Conservation (phyloP, 2,113 vertebrate genomes). For the Poeciliopsis prolifica region DNA sequence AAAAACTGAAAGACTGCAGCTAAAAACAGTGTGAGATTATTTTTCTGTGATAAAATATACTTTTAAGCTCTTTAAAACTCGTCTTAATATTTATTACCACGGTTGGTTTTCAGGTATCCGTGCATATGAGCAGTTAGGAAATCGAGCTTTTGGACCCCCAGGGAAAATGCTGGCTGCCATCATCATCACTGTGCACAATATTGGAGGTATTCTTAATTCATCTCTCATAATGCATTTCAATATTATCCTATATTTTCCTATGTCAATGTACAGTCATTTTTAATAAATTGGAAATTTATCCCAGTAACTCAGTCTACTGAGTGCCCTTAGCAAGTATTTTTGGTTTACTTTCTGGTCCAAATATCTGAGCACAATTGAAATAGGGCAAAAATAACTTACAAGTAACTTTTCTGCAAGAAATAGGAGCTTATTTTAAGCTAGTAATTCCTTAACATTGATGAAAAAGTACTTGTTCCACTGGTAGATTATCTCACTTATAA, state of each 20-base stretch:
- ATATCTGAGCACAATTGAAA: no score
- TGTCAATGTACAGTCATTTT: background rate
- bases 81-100: background rate
- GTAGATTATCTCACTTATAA: no score
- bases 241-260: background rate
- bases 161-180: slow-evolving; percentile 83
- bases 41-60: background rate
- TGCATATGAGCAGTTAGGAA: slow-evolving; percentile 88
- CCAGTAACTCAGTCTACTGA: background rate
- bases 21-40: background rate
- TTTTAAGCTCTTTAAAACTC: background rate
- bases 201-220: slow-evolving; percentile 73
- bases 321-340: no score
- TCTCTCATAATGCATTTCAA: background rate
- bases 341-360: background rate
- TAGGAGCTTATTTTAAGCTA: no score
- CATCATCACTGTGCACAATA: slow-evolving; percentile 87
- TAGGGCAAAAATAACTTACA: no score
- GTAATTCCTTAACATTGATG: no score
- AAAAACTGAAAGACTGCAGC: no score
- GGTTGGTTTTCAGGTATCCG: slow-evolving; percentile 78
- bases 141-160: slow-evolving; percentile 80
- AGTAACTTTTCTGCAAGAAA: no score
- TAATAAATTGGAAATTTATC: background rate
- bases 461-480: no score